A percentile compares a stretch with the other conserved stretches of the same genome.
These are phyloP conservation scores for Gerris lacustris DNA, from an alignment of 2,888 invertebrate species.

Conservation along the genomic window DNA sequence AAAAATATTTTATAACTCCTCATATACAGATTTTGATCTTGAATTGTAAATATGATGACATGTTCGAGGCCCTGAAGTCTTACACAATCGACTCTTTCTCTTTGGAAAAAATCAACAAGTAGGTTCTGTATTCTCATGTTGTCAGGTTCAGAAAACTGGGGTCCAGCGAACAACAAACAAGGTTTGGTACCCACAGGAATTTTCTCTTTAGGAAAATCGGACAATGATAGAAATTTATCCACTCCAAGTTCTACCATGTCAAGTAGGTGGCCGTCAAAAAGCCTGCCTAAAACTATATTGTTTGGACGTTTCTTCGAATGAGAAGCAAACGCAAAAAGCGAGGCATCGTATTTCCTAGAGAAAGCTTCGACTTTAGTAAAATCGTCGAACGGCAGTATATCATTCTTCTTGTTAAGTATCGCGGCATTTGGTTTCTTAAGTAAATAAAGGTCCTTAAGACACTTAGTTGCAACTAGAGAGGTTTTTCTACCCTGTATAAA, in stretches of 20 bases:
- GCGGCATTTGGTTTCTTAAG: slow-evolving; percentile 76
- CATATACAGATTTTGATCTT: slow-evolving; percentile 64
- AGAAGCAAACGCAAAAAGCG: slow-evolving; percentile 80
- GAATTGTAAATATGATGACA: slow-evolving; percentile 76
- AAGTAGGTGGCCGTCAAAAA: slow-evolving; percentile 75
- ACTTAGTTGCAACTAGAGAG: slow-evolving; percentile 52
- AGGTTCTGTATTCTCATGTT: slow-evolving; percentile 74
- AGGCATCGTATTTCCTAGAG: slow-evolving; percentile 73
- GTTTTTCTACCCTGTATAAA: slow-evolving; percentile 76
- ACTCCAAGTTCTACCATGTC: slow-evolving; percentile 96
- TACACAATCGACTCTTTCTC: slow-evolving; percentile 65
- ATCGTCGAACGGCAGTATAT: slow-evolving; percentile 87
- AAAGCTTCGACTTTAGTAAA: slow-evolving; percentile 61
- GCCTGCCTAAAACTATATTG: slow-evolving; percentile 70
- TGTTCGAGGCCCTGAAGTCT: slow-evolving; percentile 89
- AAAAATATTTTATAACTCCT: slow-evolving; percentile 52
- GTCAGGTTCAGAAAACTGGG: slow-evolving; percentile 74
- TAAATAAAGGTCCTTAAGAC: slow-evolving; percentile 74
- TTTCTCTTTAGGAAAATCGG: slow-evolving; percentile 67
- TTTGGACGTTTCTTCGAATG: slow-evolving; percentile 92
- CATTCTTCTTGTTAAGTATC: slow-evolving; percentile 67
- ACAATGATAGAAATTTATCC: slow-evolving; percentile 64
- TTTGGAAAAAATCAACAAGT: slow-evolving; percentile 83
- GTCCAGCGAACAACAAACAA: slow-evolving; percentile 80
- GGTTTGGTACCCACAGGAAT: slow-evolving; percentile 76